Percentiles rank a stretch among this genome's conserved stretches.
Conservation (phyloP, 1,140 invertebrate species). For the Drosophila pectinifera region DNA sequence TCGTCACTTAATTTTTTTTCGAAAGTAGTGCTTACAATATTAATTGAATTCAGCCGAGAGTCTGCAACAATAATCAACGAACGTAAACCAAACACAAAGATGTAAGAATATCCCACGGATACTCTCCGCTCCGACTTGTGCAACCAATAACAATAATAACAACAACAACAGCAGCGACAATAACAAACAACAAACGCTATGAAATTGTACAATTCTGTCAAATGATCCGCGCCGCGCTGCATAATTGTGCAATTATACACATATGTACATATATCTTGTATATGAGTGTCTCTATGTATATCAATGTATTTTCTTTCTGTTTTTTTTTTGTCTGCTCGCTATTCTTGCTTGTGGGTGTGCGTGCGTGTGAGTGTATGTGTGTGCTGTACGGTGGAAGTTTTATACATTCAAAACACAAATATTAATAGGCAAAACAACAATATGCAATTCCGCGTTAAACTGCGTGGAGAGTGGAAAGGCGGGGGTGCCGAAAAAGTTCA, state of each 20-base stretch:
- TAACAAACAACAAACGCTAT: constrained; percentile 47
- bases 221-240: constrained; percentile 64
- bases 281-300: constrained; percentile 16
- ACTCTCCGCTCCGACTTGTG: constrained; percentile 28
- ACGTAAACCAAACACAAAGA: constrained; percentile 14
- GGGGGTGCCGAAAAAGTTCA: constrained; percentile 50
- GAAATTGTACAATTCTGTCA: constrained; percentile 45
- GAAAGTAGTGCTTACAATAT: constrained; percentile 54
- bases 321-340: constrained; percentile 46
- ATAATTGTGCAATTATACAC: constrained; percentile 78
- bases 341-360: constrained; percentile 44
- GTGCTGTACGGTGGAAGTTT: constrained; percentile 45
- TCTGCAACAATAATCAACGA: constrained; percentile 30
- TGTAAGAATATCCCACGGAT: constrained; percentile 38
- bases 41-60: constrained; percentile 3
- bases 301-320: constrained; percentile 26
- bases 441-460: constrained; percentile 56
- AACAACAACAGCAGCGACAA: constrained; percentile 37
- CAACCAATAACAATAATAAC: constrained; percentile 28
- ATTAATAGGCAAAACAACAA: constrained; percentile 71
- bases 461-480: constrained; percentile 19
- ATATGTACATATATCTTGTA: constrained; percentile 6
- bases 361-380: constrained; percentile 24
- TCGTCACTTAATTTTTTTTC: constrained; percentile 73
- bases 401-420: constrained; percentile 41